Percentiles rank a stretch among this genome's conserved stretches.
Evolutionary conservation across 2,113 vertebrate genomes (phyloP).

Genomic region (Strigops habroptila): DNA sequence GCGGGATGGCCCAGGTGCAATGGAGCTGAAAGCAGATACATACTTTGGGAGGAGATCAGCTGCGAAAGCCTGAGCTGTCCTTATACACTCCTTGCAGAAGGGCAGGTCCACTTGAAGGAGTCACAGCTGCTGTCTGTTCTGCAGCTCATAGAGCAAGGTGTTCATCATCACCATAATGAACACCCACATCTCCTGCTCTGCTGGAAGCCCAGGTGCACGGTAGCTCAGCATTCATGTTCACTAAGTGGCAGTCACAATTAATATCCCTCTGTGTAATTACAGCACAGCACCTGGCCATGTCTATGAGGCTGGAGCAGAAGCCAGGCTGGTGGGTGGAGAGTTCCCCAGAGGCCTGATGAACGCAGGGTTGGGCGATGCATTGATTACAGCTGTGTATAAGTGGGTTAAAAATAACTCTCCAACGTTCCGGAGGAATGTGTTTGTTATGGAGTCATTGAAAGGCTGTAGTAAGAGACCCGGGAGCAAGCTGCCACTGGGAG

Average conservation of each 20-base stretch:
- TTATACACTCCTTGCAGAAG: neutral
- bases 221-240: fast-evolving
- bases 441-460: slow-evolving; percentile 37
- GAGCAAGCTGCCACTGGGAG: neutral
- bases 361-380: fast-evolving
- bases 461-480: slow-evolving; percentile 13
- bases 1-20: fast-evolving
- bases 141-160: neutral
- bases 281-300: neutral
- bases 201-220: fast-evolving
- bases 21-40: neutral
- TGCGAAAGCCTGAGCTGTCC: neutral
- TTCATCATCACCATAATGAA: fast-evolving
- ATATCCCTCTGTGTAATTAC: neutral
- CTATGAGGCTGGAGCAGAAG: slow-evolving; percentile 10
- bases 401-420: slow-evolving; percentile 40
- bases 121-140: fast-evolving
- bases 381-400: slow-evolving; percentile 35
- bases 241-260: neutral
- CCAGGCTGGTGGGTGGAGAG: slow-evolving; percentile 11
- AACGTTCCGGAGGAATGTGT: slow-evolving; percentile 33
- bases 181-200: neutral
- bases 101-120: neutral
- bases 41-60: neutral
- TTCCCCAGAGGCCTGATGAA: slow-evolving; percentile 16